Evolutionary conservation across 2,113 vertebrate genomes (phyloP).

Genomic region (Aegithalos caudatus): DNA sequence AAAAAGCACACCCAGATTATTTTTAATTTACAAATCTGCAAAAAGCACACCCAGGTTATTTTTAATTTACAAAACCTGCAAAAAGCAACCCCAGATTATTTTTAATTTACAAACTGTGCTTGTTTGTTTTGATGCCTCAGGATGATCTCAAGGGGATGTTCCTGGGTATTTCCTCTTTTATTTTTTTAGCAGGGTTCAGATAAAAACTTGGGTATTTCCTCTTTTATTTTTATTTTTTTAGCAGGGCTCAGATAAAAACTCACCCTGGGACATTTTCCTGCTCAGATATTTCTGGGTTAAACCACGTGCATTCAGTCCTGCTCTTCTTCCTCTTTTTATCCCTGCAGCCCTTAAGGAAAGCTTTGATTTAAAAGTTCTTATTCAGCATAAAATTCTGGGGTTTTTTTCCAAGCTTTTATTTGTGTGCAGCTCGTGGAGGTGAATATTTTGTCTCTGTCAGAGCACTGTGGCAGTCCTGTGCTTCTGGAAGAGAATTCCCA

Average conservation of each 20-base stretch:
- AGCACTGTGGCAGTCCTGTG: not conserved
- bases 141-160: not conserved
- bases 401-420: not conserved
- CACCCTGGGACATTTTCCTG: not conserved
- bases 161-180: not conserved
- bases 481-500: not conserved
- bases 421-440: not conserved
- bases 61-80: too few species aligned
- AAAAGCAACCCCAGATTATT: too few species aligned
- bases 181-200: too few species aligned
- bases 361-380: not conserved
- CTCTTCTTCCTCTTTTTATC: not conserved
- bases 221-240: not conserved
- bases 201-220: not conserved
- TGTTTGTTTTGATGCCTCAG: not conserved
- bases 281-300: not conserved
- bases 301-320: not conserved
- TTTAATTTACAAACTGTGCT: too few species aligned
- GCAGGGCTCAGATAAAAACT: not conserved
- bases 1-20: too few species aligned
- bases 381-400: not conserved
- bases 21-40: not conserved
- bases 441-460: not conserved
- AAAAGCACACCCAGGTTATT: rapidly evolving
- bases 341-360: not conserved